These are phyloP conservation scores for Hipparchia sbordonii DNA, from an alignment of 2,888 invertebrate genomes.

Conservation along the genomic window DNA sequence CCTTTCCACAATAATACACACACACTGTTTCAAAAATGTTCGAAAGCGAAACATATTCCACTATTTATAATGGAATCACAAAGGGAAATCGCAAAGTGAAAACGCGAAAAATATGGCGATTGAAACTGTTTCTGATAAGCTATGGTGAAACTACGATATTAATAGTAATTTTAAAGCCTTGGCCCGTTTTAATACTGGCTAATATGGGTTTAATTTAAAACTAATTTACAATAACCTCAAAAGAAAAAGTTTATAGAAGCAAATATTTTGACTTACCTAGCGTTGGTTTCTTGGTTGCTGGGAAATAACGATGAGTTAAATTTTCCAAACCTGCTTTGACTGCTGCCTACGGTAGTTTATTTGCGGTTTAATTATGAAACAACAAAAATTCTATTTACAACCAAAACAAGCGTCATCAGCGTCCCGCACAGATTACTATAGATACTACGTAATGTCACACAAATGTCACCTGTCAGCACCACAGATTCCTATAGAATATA, in stretches of 20 bases:
- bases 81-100: background rate
- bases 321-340: too few relatives aligned
- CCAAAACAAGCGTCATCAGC: background rate
- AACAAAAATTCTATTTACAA: background rate
- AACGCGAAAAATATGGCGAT: background rate
- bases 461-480: too few relatives aligned
- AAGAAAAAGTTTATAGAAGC: background rate
- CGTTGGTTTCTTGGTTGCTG: background rate
- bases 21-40: background rate
- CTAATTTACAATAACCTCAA: conserved; percentile 3
- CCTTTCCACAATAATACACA: conserved; percentile 12
- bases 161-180: background rate
- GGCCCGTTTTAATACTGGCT: background rate
- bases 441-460: too few relatives aligned
- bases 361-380: background rate
- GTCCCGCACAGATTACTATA: too few relatives aligned
- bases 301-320: background rate
- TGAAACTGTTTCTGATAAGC: background rate
- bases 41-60: background rate
- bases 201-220: background rate
- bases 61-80: background rate
- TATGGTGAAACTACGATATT: background rate
- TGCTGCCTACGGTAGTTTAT: background rate
- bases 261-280: background rate
- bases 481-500: too few relatives aligned